A percentile compares a stretch with the other conserved stretches of the same genome.
Evolutionary conservation across 2,113 vertebrate species (phyloP).

Genomic region (Thamnaconus septentrionalis): DNA sequence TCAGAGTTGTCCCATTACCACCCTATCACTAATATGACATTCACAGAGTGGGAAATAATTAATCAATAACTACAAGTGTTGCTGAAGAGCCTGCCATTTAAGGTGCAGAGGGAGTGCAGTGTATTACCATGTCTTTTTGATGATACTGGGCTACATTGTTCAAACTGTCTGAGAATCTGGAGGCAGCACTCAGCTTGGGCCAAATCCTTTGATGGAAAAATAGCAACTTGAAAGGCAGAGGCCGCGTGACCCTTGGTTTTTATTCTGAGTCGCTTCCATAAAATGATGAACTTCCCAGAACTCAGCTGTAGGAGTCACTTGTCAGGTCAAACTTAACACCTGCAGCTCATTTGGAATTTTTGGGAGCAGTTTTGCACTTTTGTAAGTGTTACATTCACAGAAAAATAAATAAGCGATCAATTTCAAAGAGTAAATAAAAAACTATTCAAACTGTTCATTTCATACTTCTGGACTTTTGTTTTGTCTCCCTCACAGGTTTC

Average conservation of each 20-base stretch:
- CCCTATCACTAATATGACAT: no score
- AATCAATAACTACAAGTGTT: no score
- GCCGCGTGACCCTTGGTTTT: slow-evolving; percentile 15
- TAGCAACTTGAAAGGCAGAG: slow-evolving; percentile 4
- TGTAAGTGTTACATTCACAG: neutral
- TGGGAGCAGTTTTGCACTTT: neutral
- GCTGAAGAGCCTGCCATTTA: no score
- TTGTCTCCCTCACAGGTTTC: neutral
- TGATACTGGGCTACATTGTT: slow-evolving; percentile 14
- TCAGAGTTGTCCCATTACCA: no score
- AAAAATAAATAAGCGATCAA: neutral
- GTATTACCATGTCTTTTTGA: slow-evolving; percentile 5
- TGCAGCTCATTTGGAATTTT: slow-evolving; percentile 13
- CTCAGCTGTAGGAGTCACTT: slow-evolving; percentile 20
- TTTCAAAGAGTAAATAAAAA: no score
- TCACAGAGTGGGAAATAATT: no score
- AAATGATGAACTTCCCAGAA: slow-evolving; percentile 17
- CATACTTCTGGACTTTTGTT: neutral
- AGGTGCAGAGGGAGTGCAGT: neutral
- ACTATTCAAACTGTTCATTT: no score
- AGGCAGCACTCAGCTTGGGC: slow-evolving; percentile 1
- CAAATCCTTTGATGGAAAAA: slow-evolving; percentile 18
- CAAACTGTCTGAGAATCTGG: slow-evolving; percentile 11
- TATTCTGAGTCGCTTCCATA: slow-evolving; percentile 23
- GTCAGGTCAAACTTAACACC: slow-evolving; percentile 18